Evolutionary conservation across 2,888 invertebrate species (phyloP).

Genomic region (Nephrotoma guestfalica): DNA sequence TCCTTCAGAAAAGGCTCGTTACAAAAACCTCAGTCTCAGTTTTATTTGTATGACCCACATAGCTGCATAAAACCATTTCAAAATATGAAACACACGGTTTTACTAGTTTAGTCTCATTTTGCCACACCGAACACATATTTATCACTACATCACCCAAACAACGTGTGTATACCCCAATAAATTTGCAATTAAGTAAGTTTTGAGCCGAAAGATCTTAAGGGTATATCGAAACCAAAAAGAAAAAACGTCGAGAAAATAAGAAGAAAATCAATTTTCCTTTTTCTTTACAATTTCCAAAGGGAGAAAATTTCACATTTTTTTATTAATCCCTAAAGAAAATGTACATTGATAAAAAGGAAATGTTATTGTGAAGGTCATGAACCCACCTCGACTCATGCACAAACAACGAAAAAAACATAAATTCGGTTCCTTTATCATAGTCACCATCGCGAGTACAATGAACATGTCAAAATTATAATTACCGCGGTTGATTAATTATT

Average conservation of each 20-base stretch:
- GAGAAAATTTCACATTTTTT: not conserved
- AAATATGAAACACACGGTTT: no score
- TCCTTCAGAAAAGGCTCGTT: no score
- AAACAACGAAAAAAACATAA: not conserved
- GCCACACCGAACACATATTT: not conserved
- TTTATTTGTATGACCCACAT: no score
- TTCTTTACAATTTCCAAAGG: not conserved
- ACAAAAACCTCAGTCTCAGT: no score
- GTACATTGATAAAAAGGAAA: not conserved
- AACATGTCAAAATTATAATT: not conserved
- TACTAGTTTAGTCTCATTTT: no score
- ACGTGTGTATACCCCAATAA: not conserved
- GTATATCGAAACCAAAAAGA: not conserved
- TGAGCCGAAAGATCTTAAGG: not conserved
- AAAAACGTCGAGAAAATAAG: not conserved
- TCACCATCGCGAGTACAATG: not conserved
- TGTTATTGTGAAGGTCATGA: not conserved
- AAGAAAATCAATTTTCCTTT: not conserved
- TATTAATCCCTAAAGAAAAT: not conserved
- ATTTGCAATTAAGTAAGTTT: not conserved
- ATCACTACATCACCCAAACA: not conserved
- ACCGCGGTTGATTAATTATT: not conserved
- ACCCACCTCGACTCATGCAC: not conserved
- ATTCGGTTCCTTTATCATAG: not conserved
- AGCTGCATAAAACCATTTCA: no score